Conservation (phyloP, 2,113 vertebrate genomes). For the Pollachius pollachius region DNA sequence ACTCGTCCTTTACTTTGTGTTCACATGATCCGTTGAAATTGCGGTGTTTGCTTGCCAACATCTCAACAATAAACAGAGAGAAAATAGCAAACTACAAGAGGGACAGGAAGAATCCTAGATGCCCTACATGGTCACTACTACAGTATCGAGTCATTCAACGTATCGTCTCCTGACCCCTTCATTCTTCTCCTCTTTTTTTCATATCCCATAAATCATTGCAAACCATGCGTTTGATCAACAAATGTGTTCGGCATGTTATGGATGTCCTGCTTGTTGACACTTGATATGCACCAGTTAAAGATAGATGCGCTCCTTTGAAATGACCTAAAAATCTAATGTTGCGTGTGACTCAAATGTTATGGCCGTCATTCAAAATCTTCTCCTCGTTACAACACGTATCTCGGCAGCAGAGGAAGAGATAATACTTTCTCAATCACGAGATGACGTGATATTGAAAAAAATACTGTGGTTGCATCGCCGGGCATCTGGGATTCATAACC, state of each 20-base stretch:
- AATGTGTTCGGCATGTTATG: slow-evolving; percentile 42
- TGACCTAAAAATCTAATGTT: slow-evolving; percentile 23
- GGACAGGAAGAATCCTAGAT: too few species aligned
- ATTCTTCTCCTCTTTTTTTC: neutral
- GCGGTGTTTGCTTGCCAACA: too few species aligned
- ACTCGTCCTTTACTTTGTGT: too few species aligned
- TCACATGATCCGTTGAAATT: too few species aligned
- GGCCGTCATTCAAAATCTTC: too few species aligned
- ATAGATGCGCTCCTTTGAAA: slow-evolving; percentile 43
- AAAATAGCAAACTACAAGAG: neutral
- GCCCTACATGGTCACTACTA: slow-evolving; percentile 15
- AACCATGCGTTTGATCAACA: slow-evolving; percentile 37
- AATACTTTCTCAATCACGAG: neutral
- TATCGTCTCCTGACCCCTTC: slow-evolving; percentile 15
- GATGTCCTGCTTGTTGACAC: slow-evolving; percentile 28
- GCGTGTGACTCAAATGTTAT: neutral
- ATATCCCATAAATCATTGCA: slow-evolving; percentile 20
- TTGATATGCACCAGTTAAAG: slow-evolving; percentile 20
- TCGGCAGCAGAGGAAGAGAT: too few species aligned
- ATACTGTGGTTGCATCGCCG: neutral
- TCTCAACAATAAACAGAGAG: neutral
- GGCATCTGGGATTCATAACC: neutral
- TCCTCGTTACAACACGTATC: too few species aligned
- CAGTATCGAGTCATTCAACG: slow-evolving; percentile 12
- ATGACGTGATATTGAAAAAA: neutral